Evolutionary conservation across 1,140 invertebrate genomes (phyloP).

Genomic region (Drosophila leontia): DNA sequence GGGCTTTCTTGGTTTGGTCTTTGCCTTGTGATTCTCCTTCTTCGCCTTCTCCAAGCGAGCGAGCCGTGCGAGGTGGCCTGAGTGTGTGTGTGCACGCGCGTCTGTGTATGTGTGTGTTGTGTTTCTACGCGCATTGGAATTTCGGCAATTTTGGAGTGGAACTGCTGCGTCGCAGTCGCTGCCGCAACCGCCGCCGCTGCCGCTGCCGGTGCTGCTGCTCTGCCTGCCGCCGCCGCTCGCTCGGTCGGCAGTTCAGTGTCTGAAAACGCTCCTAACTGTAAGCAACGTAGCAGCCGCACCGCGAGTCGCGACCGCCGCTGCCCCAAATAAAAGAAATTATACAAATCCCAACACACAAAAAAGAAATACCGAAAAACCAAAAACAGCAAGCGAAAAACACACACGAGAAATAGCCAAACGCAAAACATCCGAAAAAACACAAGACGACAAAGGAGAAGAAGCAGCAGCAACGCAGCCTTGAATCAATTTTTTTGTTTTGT

Average conservation of each 20-base stretch:
- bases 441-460: conserved; percentile 15
- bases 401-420: conserved; percentile 26
- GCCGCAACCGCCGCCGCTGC: conserved; percentile 7
- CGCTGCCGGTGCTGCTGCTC: conserved; percentile 7
- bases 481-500: conserved; percentile 39
- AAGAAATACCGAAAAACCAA: conserved; percentile 21
- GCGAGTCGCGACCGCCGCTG: conserved; percentile 36
- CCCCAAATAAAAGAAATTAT: conserved; percentile 25
- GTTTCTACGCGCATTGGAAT: conserved; percentile 59
- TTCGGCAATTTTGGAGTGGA: conserved; percentile 66
- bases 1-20: conserved; percentile 30
- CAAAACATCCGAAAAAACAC: conserved; percentile 20
- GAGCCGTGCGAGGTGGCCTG: not conserved
- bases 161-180: conserved; percentile 36
- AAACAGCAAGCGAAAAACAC: conserved; percentile 17
- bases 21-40: conserved; percentile 27
- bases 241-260: conserved; percentile 59
- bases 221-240: conserved; percentile 32
- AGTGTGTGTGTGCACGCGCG: not conserved
- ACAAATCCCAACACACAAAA: conserved; percentile 13
- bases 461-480: conserved; percentile 26
- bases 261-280: conserved; percentile 75
- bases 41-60: conserved; percentile 3
- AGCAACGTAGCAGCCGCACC: conserved; percentile 64
- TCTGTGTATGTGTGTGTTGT: conserved; percentile 13